Evolutionary conservation across 35 echinoderm and acorn worm genomes (phyloP), one percentile per base, ranked within the genome.

Genomic region (Nesometra sesokonis): DNA sequence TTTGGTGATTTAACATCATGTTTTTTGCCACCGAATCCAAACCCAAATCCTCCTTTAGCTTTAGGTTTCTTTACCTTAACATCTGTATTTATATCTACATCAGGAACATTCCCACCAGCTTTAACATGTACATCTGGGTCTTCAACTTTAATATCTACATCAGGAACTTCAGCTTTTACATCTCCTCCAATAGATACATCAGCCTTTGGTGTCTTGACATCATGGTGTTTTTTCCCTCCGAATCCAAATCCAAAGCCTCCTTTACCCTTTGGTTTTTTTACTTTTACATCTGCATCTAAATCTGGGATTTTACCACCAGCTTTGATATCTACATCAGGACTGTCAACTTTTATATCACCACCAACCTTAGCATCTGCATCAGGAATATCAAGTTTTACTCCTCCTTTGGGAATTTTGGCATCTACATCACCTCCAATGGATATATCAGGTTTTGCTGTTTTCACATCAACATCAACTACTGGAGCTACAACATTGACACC

Each of bases 201-300:
- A 43, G 39, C 5, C 4, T 43, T 43, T 43, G 4, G 5, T 43
- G 39, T 43, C 15, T 43, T 43, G 4, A 43, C 39, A 43, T 43
- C 39, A 43, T 4, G n/a, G n/a, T n/a, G n/a, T 93, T 93, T 36
- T 86, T 57, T 87, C 89, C 89, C n/a, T 86, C 90, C 46, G 40
- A 37, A 0, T 43, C 39, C 39, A 43, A 43, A 43, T 43, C 39
- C 39, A 43, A 43, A 43, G 4, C 39, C 39, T 43, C 39, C 39
- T 43, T 43, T 43, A 43, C 4, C 39, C 15, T 43, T 43, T 4
- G 39, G 39, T 15, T 7, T 43, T 15, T 43, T 43, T 43, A 43
- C 15, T 43, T 43, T 15, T 7, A 15, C 39, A 43, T 43, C 39
- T 7, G 39, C 39, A 43, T 43, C 39, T 15, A 43, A 43, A 43